A percentile compares a stretch with the other conserved stretches of the same genome.
Evolutionary conservation across 2,113 vertebrate genomes (phyloP).

Genomic region (Barbus barbus): DNA sequence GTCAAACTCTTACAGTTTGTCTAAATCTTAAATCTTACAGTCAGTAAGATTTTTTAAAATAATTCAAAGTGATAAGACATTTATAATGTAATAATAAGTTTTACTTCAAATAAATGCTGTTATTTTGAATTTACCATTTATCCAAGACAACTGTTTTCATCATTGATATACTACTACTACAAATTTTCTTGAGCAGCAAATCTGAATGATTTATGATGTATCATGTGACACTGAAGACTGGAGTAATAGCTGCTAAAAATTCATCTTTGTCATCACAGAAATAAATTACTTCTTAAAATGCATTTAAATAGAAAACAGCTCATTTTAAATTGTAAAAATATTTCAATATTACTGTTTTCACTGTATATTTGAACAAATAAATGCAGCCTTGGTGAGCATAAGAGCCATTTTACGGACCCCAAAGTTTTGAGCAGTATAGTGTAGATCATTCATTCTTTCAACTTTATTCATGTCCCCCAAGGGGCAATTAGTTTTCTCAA

Average conservation of each 20-base stretch:
- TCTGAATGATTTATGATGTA: not conserved
- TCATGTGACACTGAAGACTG: not conserved
- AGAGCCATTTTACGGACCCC: no score
- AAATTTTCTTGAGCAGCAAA: not conserved
- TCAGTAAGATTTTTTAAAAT: no score
- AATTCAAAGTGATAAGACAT: no score
- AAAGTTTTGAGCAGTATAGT: not conserved
- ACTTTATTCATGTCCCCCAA: no score
- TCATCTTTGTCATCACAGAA: not conserved
- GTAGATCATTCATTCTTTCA: no score
- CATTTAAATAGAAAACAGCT: not conserved
- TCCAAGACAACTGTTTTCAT: no score
- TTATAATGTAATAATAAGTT: no score
- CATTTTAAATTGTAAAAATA: not conserved
- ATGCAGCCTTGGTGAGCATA: not conserved
- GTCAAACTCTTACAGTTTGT: no score
- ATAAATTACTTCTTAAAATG: not conserved
- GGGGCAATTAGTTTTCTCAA: no score
- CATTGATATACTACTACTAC: no score
- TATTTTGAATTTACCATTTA: not conserved
- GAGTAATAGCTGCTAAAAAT: not conserved
- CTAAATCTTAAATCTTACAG: no score
- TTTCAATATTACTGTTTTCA: not conserved
- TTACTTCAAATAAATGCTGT: not conserved
- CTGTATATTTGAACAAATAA: not conserved